Evolutionary conservation across 2,113 vertebrate species (phyloP).

Genomic region (Dasypus novemcinctus): DNA sequence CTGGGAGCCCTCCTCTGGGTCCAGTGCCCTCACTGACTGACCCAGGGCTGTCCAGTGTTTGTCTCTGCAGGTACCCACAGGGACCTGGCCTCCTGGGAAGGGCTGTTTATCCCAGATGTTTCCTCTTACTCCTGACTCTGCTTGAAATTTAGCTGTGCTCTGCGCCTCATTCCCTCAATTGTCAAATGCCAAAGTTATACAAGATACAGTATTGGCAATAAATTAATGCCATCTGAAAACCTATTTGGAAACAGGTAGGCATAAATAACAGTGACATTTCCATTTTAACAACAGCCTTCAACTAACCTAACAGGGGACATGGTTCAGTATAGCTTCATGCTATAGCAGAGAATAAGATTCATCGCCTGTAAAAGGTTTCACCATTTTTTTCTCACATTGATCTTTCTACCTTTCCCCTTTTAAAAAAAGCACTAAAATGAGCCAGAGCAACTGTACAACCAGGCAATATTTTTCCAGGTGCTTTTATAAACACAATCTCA

Average conservation of each 20-base stretch:
- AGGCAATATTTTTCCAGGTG: neutral
- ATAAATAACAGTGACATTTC: slow-evolving; percentile 75
- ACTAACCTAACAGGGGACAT: slow-evolving; percentile 63
- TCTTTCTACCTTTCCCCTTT: slow-evolving; percentile 37
- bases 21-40: neutral
- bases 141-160: neutral
- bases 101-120: neutral
- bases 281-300: slow-evolving; percentile 71
- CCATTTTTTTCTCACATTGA: slow-evolving; percentile 13
- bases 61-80: neutral
- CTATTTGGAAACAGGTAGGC: slow-evolving; percentile 60
- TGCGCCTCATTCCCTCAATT: neutral
- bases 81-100: neutral
- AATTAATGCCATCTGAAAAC: slow-evolving; percentile 61
- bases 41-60: neutral
- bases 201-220: slow-evolving; percentile 45
- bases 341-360: slow-evolving; percentile 42
- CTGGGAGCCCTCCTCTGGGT: neutral
- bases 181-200: slow-evolving; percentile 62
- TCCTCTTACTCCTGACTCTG: neutral
- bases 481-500: neutral
- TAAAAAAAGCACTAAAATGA: neutral
- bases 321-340: slow-evolving; percentile 49
- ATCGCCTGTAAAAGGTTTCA: slow-evolving; percentile 48
- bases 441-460: neutral